A percentile compares a stretch with the other conserved stretches of the same genome.
Conservation (phyloP, 2,888 invertebrate genomes). For the Nomada fabriciana region DNA sequence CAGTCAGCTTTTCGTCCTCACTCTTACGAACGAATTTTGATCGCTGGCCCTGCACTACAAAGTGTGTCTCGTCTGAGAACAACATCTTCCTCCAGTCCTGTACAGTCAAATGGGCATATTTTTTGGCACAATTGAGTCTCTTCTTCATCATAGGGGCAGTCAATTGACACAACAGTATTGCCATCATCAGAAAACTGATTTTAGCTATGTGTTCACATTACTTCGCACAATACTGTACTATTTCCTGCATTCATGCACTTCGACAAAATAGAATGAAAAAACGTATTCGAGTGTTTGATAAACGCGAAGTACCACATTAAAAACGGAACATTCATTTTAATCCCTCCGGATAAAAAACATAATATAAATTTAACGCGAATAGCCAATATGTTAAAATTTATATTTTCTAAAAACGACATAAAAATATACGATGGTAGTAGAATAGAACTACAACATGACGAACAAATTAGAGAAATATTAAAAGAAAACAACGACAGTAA, state of each 20-base stretch:
- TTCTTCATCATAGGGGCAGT: too few relatives aligned
- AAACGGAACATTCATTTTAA: neutral
- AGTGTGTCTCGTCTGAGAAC: too few relatives aligned
- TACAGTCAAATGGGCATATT: too few relatives aligned
- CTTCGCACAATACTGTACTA: too few relatives aligned
- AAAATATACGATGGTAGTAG: neutral
- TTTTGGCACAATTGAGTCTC: too few relatives aligned
- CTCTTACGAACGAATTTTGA: too few relatives aligned
- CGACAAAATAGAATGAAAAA: slow-evolving; percentile 17
- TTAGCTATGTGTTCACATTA: too few relatives aligned
- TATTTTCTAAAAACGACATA: slow-evolving; percentile 19
- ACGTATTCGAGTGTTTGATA: slow-evolving; percentile 3
- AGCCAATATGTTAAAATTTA: neutral
- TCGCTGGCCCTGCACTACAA: too few relatives aligned
- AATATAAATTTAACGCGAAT: neutral
- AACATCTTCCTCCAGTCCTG: too few relatives aligned
- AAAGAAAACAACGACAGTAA: slow-evolving; percentile 10
- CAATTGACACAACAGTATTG: too few relatives aligned
- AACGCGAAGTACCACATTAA: neutral
- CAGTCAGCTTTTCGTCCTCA: too few relatives aligned
- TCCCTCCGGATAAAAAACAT: neutral
- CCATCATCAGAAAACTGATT: too few relatives aligned
- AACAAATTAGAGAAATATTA: slow-evolving; percentile 8
- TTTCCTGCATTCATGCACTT: neutral
- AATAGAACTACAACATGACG: neutral